Evolutionary conservation across 2,888 invertebrate species (phyloP).

Genomic region (Malacosoma neustria): DNA sequence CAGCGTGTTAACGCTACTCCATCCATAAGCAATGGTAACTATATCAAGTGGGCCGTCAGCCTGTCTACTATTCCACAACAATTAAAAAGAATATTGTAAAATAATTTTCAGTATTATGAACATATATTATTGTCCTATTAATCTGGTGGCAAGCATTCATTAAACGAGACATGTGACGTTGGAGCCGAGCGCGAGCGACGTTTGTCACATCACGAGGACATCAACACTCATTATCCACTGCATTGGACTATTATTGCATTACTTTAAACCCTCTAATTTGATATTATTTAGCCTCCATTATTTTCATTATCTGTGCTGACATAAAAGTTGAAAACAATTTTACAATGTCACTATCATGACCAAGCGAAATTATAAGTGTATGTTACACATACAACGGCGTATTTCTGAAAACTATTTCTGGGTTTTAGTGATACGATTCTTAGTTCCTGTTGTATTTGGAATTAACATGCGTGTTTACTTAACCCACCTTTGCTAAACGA

Average conservation of each 20-base stretch:
- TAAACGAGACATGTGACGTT: no score
- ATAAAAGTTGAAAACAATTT: slow-evolving; percentile 54
- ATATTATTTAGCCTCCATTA: slow-evolving; percentile 67
- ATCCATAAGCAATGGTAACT: no score
- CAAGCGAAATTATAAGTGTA: slow-evolving; percentile 58
- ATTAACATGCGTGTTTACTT: background rate
- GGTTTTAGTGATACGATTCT: slow-evolving; percentile 8
- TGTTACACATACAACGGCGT: slow-evolving; percentile 27
- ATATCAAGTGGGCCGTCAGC: no score
- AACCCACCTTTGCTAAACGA: background rate
- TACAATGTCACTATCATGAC: slow-evolving; percentile 60
- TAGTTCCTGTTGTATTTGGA: background rate
- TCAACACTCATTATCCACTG: slow-evolving; percentile 40
- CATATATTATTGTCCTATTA: no score
- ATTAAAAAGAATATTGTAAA: no score
- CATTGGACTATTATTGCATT: slow-evolving; percentile 57
- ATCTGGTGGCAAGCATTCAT: no score
- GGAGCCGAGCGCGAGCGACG: slow-evolving; percentile 7
- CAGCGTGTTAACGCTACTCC: no score
- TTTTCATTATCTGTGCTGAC: slow-evolving; percentile 66
- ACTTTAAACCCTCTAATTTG: slow-evolving; percentile 65
- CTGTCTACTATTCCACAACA: no score
- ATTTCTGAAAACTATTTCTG: slow-evolving; percentile 47
- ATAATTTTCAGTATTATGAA: no score
- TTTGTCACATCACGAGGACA: slow-evolving; percentile 42